phyloP scores from a whole-genome alignment of 2,888 invertebrate genomes.

The Apamea crenata region DNA sequence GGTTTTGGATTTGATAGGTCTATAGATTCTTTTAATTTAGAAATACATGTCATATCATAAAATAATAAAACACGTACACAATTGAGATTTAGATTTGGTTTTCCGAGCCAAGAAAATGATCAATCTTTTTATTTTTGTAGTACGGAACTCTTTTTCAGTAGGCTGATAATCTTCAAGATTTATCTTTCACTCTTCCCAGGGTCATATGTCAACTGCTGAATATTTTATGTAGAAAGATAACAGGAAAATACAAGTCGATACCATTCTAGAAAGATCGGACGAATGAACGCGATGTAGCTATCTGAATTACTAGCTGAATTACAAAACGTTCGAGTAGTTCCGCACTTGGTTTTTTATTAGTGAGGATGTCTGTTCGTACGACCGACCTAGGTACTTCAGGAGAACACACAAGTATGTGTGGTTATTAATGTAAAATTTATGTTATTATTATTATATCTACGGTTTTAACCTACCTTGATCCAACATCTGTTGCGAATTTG shows the following conservation, averaged over 20 bases:
- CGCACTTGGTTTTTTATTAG: not conserved
- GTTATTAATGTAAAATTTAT: not conserved
- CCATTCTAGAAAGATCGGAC: slow-evolving; percentile 38
- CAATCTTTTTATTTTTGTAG: slow-evolving; percentile 9
- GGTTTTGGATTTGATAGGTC: not conserved
- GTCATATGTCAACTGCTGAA: slow-evolving; percentile 46
- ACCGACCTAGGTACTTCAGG: not conserved
- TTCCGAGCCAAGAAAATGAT: slow-evolving; percentile 16
- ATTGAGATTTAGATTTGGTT: slow-evolving; percentile 13
- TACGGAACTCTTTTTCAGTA: slow-evolving; percentile 4
- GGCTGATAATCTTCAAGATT: slow-evolving; percentile 3
- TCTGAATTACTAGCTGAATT: slow-evolving; percentile 19
- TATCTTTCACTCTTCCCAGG: slow-evolving; percentile 28
- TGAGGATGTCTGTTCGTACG: slow-evolving; percentile 3
- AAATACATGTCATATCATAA: not conserved
- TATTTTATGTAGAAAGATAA: slow-evolving; percentile 34
- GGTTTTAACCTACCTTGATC: slow-evolving; percentile 84
- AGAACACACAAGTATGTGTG: slow-evolving; percentile 26
- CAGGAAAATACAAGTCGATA: slow-evolving; percentile 29
- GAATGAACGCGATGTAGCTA: slow-evolving; percentile 3
- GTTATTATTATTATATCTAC: not conserved
- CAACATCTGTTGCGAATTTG: slow-evolving; percentile 89
- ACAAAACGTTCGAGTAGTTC: slow-evolving; percentile 17
- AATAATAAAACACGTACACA: not conserved
- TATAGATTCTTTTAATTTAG: not conserved